Evolutionary conservation across 1,140 invertebrate species (phyloP).

Genomic region (Drosophila leontia): DNA sequence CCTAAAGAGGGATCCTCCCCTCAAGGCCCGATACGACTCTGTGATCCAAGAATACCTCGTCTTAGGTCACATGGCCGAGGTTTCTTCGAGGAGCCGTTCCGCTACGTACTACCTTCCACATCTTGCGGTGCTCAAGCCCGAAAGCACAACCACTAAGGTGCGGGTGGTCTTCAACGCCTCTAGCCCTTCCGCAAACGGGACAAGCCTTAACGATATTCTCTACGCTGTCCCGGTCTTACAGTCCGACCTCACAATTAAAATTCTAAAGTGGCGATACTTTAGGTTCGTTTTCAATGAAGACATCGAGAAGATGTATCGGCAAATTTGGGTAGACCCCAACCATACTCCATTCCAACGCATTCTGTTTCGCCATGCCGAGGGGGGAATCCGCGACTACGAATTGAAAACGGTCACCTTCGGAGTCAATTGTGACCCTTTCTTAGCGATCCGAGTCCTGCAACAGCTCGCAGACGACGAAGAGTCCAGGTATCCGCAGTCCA

Average conservation of each 20-base stretch:
- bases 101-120: not conserved
- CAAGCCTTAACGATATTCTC: not conserved
- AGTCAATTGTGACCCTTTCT: too few species aligned
- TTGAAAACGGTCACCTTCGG: too few species aligned
- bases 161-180: not conserved
- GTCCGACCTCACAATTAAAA: not conserved
- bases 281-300: not conserved
- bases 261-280: not conserved
- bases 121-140: not conserved
- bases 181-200: too few species aligned
- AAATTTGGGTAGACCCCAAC: not conserved
- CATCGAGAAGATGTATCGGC: not conserved
- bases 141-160: not conserved
- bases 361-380: not conserved
- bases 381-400: not conserved
- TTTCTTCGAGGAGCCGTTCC: not conserved
- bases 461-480: too few species aligned
- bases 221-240: not conserved
- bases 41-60: not conserved
- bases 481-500: too few species aligned
- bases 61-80: not conserved
- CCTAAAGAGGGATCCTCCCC: not conserved
- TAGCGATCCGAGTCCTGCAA: too few species aligned
- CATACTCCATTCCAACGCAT: not conserved
- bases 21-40: not conserved